Conservation (phyloP, 1,140 invertebrate species). For the Oryctes rhinoceros region DNA sequence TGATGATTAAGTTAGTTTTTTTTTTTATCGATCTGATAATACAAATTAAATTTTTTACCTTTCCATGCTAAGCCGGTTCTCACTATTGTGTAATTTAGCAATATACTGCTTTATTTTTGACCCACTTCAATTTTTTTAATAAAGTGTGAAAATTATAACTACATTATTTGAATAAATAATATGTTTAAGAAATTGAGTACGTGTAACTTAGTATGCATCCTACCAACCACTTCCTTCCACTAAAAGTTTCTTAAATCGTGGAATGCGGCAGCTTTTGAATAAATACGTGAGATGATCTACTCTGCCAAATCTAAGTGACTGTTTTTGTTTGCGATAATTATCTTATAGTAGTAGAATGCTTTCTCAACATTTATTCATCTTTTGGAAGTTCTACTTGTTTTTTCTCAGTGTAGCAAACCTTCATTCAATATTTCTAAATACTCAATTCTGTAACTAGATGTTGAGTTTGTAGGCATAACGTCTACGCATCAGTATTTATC, state of each 20-base stretch:
- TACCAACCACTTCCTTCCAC: not conserved
- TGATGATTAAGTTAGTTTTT: not conserved
- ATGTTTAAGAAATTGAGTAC: slow-evolving; percentile 34
- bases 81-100: slow-evolving; percentile 24
- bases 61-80: slow-evolving; percentile 32
- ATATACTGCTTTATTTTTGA: slow-evolving; percentile 36
- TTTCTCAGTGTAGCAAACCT: too few relatives aligned
- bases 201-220: not conserved
- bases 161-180: slow-evolving; percentile 43
- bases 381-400: too few relatives aligned
- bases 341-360: too few relatives aligned
- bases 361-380: too few relatives aligned
- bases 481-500: too few relatives aligned
- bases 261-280: too few relatives aligned
- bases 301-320: too few relatives aligned
- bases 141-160: slow-evolving; percentile 45
- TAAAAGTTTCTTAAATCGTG: not conserved
- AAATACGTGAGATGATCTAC: too few relatives aligned
- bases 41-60: slow-evolving; percentile 36
- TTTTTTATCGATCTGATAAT: not conserved
- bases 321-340: too few relatives aligned
- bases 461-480: too few relatives aligned
- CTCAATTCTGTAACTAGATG: too few relatives aligned
- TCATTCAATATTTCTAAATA: too few relatives aligned
- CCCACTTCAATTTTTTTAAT: slow-evolving; percentile 29